Base-by-base conservation (phyloP, 2,888 invertebrate genomes). In the Cosmia trapezina region DNA sequence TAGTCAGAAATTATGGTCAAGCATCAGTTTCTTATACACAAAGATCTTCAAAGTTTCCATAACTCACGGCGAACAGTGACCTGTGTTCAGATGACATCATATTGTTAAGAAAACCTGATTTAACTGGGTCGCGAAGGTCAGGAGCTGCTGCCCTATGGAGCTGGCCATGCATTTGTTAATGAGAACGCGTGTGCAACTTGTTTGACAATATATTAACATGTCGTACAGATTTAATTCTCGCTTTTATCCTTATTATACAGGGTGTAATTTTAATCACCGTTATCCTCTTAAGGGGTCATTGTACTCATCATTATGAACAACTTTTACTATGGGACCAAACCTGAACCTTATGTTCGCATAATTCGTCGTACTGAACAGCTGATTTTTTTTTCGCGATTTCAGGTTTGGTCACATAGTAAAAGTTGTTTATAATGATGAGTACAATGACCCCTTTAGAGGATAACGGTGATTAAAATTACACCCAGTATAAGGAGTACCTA, bases 51-150 rank as follows among this genome's bases (percentile, higher is more conserved):
- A 54, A 43, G 6, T 51, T 59, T 19, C 22, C 53, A 51, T 61
- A 62, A 47, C 5, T 57, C 6, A 59, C 19, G 45, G 17, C 41
- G 9, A 64, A 4, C 22, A 79, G 41, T 51, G 45, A 59, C 63
- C 11, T 51, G 41, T 65, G 47, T 53, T 19, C 17, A 12, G 33
- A 70, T 81, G 62, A 60, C 70, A 63, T 81, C 81, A 81, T 60
- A 54, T 22, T 37, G 11, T 14, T n/a, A 28, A 81, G 5, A 70
- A 63, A 63, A 81, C 81, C 47, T 51, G 81, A 59, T 66, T 66
- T 70, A 66, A 56, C 47, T 76, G 33, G 76, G 81, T 69, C 64
- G 12, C n/a, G 56, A 78, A 78, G 76, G 70, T 67, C 54, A 62
- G 41, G n/a, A 66, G 41, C n/a, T 37, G 61, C 41, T 68, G 69